These are phyloP conservation scores for Drosophila yakuba DNA, from an alignment of 1,140 invertebrate species.

Conservation along the genomic window DNA sequence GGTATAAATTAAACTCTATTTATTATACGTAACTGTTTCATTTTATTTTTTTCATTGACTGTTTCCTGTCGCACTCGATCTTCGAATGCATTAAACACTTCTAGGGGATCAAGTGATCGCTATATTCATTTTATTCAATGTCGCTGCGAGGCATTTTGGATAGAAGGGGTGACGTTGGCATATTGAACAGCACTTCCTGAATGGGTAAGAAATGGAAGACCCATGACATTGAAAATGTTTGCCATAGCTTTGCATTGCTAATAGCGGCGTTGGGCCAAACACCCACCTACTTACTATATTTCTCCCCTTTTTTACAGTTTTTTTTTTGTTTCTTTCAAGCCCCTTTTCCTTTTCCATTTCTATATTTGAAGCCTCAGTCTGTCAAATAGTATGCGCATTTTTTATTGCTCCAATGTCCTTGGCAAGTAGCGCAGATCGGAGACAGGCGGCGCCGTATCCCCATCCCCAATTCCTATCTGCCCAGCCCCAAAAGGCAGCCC, in stretches of 20 bases:
- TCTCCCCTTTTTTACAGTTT: not conserved
- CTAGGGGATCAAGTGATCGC: slow-evolving; percentile 40
- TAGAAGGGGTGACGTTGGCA: slow-evolving; percentile 5
- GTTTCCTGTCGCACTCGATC: slow-evolving; percentile 39
- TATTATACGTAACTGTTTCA: slow-evolving; percentile 17
- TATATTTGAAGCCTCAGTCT: not conserved
- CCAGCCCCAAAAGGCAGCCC: not conserved
- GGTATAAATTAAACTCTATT: slow-evolving; percentile 29
- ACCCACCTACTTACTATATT: not conserved
- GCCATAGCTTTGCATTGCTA: slow-evolving; percentile 48
- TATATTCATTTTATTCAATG: slow-evolving; percentile 44
- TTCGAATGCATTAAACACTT: slow-evolving; percentile 45
- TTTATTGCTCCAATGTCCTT: slow-evolving; percentile 29
- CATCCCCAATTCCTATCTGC: not conserved
- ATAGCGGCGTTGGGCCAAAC: slow-evolving; percentile 16
- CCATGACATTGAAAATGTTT: slow-evolving; percentile 55
- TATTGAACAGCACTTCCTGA: slow-evolving; percentile 42
- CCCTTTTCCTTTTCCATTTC: not conserved
- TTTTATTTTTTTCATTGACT: slow-evolving; percentile 17
- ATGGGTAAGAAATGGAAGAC: slow-evolving; percentile 10
- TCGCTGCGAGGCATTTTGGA: not conserved
- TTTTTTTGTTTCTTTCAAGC: not conserved
- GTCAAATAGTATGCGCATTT: slow-evolving; percentile 39
- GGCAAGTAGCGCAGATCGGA: slow-evolving; percentile 40
- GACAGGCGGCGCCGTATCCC: slow-evolving; percentile 37